These are phyloP conservation scores for Mus minutoides DNA, from an alignment of 2,797 vertebrate species.

Conservation along the genomic window DNA sequence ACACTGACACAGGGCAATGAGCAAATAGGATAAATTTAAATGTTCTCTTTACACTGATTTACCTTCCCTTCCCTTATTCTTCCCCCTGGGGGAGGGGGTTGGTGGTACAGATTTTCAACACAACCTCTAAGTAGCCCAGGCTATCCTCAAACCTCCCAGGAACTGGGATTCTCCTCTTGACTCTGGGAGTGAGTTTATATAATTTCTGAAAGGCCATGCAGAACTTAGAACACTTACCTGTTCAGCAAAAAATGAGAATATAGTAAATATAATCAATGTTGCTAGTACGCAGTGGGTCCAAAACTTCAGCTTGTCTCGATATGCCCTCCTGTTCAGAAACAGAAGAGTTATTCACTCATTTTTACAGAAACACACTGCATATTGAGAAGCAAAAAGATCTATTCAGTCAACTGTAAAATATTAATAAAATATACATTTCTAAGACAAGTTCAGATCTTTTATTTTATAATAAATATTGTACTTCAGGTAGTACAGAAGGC, in stretches of 20 bases:
- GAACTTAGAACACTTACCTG: slow-evolving; percentile 90
- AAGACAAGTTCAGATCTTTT: neutral
- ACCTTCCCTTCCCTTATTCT: neutral
- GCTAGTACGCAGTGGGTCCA: slow-evolving; percentile 98
- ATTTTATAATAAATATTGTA: neutral
- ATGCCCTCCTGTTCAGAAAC: slow-evolving; percentile 91
- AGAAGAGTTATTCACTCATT: slow-evolving; percentile 48
- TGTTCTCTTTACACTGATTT: neutral
- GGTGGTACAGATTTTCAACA: neutral
- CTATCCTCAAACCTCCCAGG: neutral
- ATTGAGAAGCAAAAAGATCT: neutral
- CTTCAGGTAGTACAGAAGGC: slow-evolving; percentile 12
- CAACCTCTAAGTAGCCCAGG: neutral
- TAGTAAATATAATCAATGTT: slow-evolving; percentile 95
- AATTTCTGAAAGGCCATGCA: slow-evolving; percentile 33
- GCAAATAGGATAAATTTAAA: neutral
- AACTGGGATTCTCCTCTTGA: neutral
- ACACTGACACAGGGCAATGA: neutral
- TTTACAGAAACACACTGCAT: neutral
- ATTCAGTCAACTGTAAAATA: slow-evolving; percentile 19
- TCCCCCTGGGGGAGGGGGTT: neutral
- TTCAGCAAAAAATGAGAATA: slow-evolving; percentile 98
- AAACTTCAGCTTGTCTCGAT: slow-evolving; percentile 98
- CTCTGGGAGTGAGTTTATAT: neutral
- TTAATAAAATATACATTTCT: neutral